These are phyloP conservation scores for Dallia pectoralis DNA, from an alignment of 2,797 vertebrate species.

Conservation along the genomic window DNA sequence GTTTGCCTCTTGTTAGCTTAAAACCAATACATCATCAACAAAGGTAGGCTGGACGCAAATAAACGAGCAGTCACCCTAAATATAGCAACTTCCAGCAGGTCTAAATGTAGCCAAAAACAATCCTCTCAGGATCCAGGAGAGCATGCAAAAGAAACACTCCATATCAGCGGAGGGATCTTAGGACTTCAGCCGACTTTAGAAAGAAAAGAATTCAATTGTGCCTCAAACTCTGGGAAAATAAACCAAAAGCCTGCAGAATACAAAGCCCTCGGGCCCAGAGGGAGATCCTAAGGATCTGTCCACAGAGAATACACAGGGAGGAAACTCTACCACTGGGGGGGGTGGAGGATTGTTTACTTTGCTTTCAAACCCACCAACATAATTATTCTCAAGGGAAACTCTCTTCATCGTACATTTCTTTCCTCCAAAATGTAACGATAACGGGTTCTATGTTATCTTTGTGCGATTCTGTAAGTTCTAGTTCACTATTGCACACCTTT, in stretches of 20 bases:
- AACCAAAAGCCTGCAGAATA: constrained; percentile 62
- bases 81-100: constrained; percentile 52
- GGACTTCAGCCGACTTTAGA: constrained; percentile 52
- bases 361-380: constrained; percentile 39
- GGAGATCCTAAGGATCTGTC: constrained; percentile 47
- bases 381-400: constrained; percentile 43
- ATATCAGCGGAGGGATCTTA: constrained; percentile 65
- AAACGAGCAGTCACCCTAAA: constrained; percentile 34
- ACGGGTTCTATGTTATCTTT: not conserved
- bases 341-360: constrained; percentile 46
- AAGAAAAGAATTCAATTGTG: constrained; percentile 68
- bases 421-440: constrained; percentile 13
- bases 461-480: not conserved
- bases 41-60: constrained; percentile 36
- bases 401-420: constrained; percentile 35
- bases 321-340: constrained; percentile 54
- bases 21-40: constrained; percentile 47
- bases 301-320: constrained; percentile 41
- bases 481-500: not conserved
- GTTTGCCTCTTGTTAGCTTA: constrained; percentile 41
- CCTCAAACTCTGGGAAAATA: constrained; percentile 59
- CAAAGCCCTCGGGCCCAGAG: constrained; percentile 51
- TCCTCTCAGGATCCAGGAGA: constrained; percentile 53
- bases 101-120: constrained; percentile 66
- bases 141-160: constrained; percentile 38